Base-by-base conservation (phyloP, 2,888 invertebrate species). In the Dimorphilus gyrociliatus region DNA sequence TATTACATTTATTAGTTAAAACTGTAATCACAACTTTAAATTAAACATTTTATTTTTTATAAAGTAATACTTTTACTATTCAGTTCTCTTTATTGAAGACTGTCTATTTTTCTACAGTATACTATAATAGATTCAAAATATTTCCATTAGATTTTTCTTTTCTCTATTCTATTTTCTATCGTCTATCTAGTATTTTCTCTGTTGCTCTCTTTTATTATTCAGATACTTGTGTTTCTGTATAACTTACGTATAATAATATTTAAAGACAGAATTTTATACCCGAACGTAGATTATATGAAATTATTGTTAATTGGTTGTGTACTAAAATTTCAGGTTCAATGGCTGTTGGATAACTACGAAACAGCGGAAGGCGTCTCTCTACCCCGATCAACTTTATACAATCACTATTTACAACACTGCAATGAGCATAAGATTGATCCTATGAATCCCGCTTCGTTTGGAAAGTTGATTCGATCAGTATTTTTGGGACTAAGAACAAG, bases 381-480 rank as follows among this genome's bases (percentile, higher is more conserved):
- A 34, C 90, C 92, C 2, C 74, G 94, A 24, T 88, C 88, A 21
- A 92, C 90, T 1, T 71, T 97, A 19, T 97, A 97, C 68, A 80
- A 81, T 52, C 94, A 97, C 66, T 97, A 97, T 64, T 72, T 90
- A 50, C 76, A 85, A 15, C 94, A 99, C 65, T 99, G 94, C 47
- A 52, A 53, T 27, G 67, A 70, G 35, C 77, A 85, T 60, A 86
- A 85, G 59, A 70, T 97, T 43, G 94, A 94, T 61, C 92, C 97
- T 0, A 92, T 99, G 40, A 99, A 99, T 69, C 92, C 94, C 23
- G 97, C 97, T 6, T 92, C 90, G 19, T 99, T 99, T 69, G 97
- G 97, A 39, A 97, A 99, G 67, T 72, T 97, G 24, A 97, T 97
- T 54, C 76, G 97, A 36, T 90, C 92, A 3, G 94, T 97, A 38